These are phyloP conservation scores for Macaca nemestrina DNA, from an alignment of 2,113 vertebrate species.

Conservation along the genomic window DNA sequence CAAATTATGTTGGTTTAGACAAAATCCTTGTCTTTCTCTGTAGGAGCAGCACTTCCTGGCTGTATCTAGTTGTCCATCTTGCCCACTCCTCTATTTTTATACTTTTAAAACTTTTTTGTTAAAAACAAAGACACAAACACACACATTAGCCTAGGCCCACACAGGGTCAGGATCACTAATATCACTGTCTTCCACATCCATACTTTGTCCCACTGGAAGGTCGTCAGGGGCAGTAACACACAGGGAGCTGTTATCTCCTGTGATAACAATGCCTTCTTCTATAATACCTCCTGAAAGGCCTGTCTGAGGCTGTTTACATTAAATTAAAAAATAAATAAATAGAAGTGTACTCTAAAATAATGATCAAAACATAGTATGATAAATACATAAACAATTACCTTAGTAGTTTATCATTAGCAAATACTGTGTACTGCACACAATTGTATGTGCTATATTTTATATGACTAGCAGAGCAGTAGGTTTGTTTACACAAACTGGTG, in stretches of 20 bases:
- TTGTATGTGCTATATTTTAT: background rate
- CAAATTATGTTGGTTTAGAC: too few relatives aligned
- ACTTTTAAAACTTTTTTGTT: background rate
- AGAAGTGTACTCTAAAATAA: background rate
- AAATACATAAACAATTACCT: background rate
- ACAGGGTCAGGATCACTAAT: background rate
- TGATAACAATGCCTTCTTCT: background rate
- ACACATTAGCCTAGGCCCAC: background rate
- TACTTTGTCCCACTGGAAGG: background rate
- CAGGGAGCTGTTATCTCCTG: background rate
- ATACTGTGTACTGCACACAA: background rate
- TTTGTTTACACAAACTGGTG: background rate
- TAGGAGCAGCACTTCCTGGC: too few relatives aligned
- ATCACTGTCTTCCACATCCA: background rate
- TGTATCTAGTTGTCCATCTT: too few relatives aligned
- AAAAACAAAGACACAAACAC: background rate
- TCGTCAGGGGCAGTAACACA: background rate
- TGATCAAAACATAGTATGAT: background rate
- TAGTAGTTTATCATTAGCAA: background rate
- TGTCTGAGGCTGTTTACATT: background rate
- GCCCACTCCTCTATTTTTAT: background rate
- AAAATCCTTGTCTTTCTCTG: too few relatives aligned
- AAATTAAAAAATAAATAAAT: background rate
- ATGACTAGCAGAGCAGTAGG: background rate
- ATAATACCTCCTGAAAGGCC: background rate